Conservation (phyloP, 2,888 invertebrate species). For the Scrobipalpa costella region DNA sequence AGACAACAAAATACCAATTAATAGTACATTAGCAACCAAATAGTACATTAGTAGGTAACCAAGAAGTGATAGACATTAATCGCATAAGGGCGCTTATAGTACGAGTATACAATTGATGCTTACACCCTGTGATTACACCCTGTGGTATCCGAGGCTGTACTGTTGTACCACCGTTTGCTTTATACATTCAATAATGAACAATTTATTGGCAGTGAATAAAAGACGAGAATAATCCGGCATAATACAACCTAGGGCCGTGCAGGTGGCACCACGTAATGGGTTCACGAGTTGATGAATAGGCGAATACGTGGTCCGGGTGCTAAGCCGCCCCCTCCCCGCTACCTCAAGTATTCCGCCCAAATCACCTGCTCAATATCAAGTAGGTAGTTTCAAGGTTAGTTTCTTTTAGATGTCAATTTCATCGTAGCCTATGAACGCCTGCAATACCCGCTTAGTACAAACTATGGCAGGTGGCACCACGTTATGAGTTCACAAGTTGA, state of each 20-base stretch:
- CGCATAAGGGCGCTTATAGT: no score
- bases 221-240: constrained; percentile 63
- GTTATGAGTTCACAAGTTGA: constrained; percentile 74
- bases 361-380: constrained; percentile 52
- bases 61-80: no score
- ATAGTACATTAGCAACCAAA: no score
- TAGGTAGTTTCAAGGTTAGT: background rate
- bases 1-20: no score
- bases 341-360: constrained; percentile 73
- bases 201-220: constrained; percentile 61
- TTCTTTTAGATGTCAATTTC: no score
- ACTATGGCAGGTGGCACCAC: constrained; percentile 68
- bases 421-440: no score
- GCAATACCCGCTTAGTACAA: constrained; percentile 67
- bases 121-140: no score
- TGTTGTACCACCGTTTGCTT: no score
- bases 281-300: constrained; percentile 74
- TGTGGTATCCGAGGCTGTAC: no score
- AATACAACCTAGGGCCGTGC: constrained; percentile 70
- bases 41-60: no score
- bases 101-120: no score
- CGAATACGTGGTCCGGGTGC: constrained; percentile 67
- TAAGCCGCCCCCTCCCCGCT: constrained; percentile 66
- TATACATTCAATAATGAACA: background rate
- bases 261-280: constrained; percentile 74